phyloP scores from a whole-genome alignment of 2,888 invertebrate genomes.

The Beris morrisii region DNA sequence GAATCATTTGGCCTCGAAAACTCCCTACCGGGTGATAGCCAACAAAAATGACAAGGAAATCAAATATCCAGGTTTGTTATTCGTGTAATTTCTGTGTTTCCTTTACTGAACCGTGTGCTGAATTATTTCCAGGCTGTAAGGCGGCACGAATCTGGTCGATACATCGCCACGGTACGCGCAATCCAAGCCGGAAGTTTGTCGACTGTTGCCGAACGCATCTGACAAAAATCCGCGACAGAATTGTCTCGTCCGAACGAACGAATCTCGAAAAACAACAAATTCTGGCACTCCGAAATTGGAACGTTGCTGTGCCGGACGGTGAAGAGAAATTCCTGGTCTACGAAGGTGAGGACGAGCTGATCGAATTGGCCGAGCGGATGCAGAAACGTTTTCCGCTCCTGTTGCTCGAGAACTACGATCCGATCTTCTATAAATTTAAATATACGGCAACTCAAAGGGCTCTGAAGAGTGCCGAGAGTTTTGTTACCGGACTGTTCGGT shows the following conservation, averaged over 20 bases:
- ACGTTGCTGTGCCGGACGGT: constrained; percentile 56
- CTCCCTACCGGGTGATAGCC: constrained; percentile 71
- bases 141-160: constrained; percentile 74
- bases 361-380: constrained; percentile 71
- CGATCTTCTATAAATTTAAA: constrained; percentile 63
- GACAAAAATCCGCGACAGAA: constrained; percentile 59
- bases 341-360: constrained; percentile 79
- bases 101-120: background rate
- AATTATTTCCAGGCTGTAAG: constrained; percentile 60
- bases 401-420: constrained; percentile 63
- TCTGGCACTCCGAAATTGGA: constrained; percentile 63
- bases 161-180: constrained; percentile 76
- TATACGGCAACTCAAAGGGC: constrained; percentile 78
- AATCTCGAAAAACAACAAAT: constrained; percentile 58
- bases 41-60: constrained; percentile 65
- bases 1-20: constrained; percentile 66
- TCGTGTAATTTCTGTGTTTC: constrained; percentile 19
- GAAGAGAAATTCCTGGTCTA: constrained; percentile 65
- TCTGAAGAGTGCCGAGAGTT: constrained; percentile 72
- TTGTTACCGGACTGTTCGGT: constrained; percentile 76
- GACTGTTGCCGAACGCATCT: constrained; percentile 59
- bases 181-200: constrained; percentile 66
- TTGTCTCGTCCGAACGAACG: constrained; percentile 58
- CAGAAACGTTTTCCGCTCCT: constrained; percentile 69
- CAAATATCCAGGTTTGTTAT: constrained; percentile 61